phyloP scores from a whole-genome alignment of 2,888 invertebrate species.

The Ariolimax columbianus region DNA sequence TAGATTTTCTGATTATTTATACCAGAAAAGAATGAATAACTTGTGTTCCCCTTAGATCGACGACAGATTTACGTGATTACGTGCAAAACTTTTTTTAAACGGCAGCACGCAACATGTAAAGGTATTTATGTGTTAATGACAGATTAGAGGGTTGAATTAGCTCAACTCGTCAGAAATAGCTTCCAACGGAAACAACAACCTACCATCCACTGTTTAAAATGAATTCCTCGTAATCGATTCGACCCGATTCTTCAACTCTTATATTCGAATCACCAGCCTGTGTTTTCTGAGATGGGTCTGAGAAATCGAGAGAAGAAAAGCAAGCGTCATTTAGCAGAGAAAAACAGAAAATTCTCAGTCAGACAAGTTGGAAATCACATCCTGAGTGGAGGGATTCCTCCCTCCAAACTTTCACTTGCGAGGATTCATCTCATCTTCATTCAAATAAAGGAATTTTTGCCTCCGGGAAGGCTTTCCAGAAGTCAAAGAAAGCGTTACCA shows the following conservation, averaged over 20 bases:
- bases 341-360: constrained; percentile 14
- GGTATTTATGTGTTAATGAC: too few relatives aligned
- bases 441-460: constrained; percentile 36
- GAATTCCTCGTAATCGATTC: background rate
- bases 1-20: too few relatives aligned
- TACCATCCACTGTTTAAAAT: too few relatives aligned
- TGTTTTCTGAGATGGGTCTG: constrained; percentile 1
- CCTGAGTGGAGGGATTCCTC: constrained; percentile 20
- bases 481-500: background rate
- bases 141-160: too few relatives aligned
- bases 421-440: constrained; percentile 36
- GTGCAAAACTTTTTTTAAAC: too few relatives aligned
- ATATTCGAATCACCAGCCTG: background rate
- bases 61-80: too few relatives aligned
- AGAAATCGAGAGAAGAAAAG: constrained; percentile 13
- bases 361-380: constrained; percentile 32
- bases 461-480: background rate
- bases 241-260: background rate
- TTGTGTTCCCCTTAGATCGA: too few relatives aligned
- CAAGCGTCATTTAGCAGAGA: constrained; percentile 35
- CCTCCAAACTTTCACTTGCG: background rate
- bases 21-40: too few relatives aligned
- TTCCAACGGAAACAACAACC: too few relatives aligned
- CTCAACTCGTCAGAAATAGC: too few relatives aligned
- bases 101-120: too few relatives aligned